Percentiles rank a stretch among this genome's conserved stretches.
Evolutionary conservation across 2,113 vertebrate species (phyloP).

Genomic region (Podarcis cretensis): DNA sequence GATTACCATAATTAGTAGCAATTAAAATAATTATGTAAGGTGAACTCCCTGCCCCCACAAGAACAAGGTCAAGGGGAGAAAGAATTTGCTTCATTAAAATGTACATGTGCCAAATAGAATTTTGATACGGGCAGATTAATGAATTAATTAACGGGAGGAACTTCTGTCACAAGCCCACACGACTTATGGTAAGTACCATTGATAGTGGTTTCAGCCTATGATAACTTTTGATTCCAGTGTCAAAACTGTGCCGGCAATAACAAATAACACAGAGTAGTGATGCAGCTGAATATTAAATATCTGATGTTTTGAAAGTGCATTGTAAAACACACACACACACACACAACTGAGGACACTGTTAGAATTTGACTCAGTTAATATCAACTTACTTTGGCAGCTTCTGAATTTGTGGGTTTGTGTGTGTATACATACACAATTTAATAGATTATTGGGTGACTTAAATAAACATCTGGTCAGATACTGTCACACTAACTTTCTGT

Average conservation of each 20-base stretch:
- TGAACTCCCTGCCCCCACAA: conserved; percentile 4
- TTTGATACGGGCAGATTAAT: conserved; percentile 39
- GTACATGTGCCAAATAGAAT: conserved; percentile 40
- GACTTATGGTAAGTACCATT: conserved; percentile 8
- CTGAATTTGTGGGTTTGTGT: conserved; percentile 1
- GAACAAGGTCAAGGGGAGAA: conserved; percentile 24
- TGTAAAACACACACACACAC: conserved; percentile 35
- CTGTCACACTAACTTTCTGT: background rate
- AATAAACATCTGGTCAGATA: conserved; percentile 51
- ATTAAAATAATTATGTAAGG: conserved; percentile 34
- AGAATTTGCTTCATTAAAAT: conserved; percentile 40
- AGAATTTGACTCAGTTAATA: conserved; percentile 56
- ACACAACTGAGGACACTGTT: conserved; percentile 40
- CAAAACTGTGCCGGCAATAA: conserved; percentile 31
- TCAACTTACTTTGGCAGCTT: conserved; percentile 47
- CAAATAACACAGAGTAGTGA: conserved; percentile 33
- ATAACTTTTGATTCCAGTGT: conserved; percentile 25
- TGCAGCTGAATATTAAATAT: conserved; percentile 39
- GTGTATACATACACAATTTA: conserved; percentile 29
- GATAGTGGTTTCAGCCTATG: conserved; percentile 7
- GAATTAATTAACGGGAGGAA: conserved; percentile 47
- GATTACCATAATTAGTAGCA: conserved; percentile 25
- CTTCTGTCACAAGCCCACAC: conserved; percentile 24
- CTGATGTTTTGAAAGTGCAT: conserved; percentile 48
- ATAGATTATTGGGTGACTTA: conserved; percentile 47